phyloP scores from a whole-genome alignment of 2,113 vertebrate species.

The Stictonetta naevosa region DNA sequence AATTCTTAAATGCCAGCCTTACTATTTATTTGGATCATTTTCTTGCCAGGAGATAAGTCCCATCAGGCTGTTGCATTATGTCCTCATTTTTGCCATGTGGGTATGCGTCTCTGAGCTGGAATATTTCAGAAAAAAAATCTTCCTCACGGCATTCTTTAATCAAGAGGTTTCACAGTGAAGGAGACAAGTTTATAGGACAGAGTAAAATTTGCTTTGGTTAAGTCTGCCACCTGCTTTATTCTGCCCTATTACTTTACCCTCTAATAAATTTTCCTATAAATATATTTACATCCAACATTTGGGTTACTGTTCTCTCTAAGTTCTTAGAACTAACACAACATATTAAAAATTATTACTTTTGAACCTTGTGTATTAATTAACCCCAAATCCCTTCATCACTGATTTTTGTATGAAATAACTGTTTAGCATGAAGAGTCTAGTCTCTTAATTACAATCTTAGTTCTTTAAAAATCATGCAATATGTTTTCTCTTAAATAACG shows the following conservation, averaged over 20 bases:
- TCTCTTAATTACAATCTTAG: background rate
- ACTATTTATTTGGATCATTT: background rate
- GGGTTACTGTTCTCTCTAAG: background rate
- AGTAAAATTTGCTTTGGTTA: background rate
- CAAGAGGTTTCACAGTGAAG: background rate
- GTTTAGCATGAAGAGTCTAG: background rate
- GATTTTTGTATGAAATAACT: background rate
- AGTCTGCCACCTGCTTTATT: background rate
- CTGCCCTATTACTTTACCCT: background rate
- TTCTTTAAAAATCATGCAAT: background rate
- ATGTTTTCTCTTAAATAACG: background rate
- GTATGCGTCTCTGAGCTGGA: background rate
- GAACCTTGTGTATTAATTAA: background rate
- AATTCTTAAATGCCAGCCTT: background rate
- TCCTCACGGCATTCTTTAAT: background rate
- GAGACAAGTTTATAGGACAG: background rate
- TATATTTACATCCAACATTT: background rate
- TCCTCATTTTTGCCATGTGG: rapidly evolving
- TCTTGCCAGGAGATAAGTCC: background rate
- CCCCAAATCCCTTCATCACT: background rate
- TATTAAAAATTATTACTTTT: background rate
- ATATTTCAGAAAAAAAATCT: background rate
- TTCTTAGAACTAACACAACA: background rate
- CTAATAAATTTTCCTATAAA: background rate
- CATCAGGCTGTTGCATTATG: background rate